Evolutionary conservation across 1,140 invertebrate species (phyloP).

Genomic region (Dinothrombium tinctorium): DNA sequence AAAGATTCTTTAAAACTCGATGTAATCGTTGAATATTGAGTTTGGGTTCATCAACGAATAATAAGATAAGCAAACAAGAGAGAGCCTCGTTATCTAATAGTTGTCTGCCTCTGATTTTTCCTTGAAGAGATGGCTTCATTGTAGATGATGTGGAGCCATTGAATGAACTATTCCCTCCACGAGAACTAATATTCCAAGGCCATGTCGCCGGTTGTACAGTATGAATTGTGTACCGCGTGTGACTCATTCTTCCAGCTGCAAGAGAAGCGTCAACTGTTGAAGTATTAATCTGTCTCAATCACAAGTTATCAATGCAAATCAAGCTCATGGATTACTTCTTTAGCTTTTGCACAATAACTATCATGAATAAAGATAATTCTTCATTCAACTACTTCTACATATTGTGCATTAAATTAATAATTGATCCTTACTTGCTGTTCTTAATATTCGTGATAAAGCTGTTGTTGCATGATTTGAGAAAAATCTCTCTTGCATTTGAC

Average conservation of each 20-base stretch:
- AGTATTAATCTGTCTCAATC: no score
- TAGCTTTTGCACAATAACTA: no score
- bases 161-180: conserved; percentile 15
- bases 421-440: conserved; percentile 22
- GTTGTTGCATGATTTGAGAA: conserved; percentile 27
- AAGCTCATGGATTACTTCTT: no score
- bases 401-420: no score
- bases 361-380: no score
- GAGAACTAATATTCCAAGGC: conserved; percentile 22
- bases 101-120: conserved; percentile 24
- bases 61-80: conserved; percentile 49
- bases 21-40: conserved; percentile 54
- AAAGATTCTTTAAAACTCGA: conserved; percentile 55
- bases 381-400: no score
- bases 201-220: conserved; percentile 29
- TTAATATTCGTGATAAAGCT: conserved; percentile 34
- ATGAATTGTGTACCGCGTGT: conserved; percentile 31
- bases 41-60: conserved; percentile 65
- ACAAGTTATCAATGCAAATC: no score
- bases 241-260: not conserved
- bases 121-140: conserved; percentile 2
- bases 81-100: conserved; percentile 59
- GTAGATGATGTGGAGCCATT: conserved; percentile 1
- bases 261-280: not conserved
- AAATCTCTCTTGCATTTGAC: conserved; percentile 41